Evolutionary conservation across 1,140 invertebrate genomes (phyloP).

Genomic region (Calliopsis andreniformis): DNA sequence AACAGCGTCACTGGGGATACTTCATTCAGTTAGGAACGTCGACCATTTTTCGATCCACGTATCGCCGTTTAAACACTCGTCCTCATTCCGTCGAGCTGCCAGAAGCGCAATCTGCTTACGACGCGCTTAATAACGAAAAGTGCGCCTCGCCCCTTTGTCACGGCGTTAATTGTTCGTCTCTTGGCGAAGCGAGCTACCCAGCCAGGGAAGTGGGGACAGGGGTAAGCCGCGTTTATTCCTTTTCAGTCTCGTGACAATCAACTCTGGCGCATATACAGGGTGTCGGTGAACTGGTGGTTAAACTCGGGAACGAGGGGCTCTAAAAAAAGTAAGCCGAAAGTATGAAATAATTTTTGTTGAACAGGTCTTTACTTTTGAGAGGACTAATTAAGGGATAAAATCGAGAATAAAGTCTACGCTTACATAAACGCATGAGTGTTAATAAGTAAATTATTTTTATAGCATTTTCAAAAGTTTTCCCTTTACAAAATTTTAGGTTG

Average conservation of each 20-base stretch:
- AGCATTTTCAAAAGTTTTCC: too few species aligned
- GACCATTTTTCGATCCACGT: not conserved
- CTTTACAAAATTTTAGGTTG: too few species aligned
- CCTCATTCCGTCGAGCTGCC: not conserved
- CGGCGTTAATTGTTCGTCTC: slow-evolving; percentile 5
- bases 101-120: slow-evolving; percentile 3
- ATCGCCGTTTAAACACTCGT: not conserved
- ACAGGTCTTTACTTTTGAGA: too few species aligned
- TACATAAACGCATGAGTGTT: too few species aligned
- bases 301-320: too few species aligned
- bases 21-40: too few species aligned
- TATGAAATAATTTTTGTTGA: too few species aligned
- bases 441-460: too few species aligned
- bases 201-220: not conserved
- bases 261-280: not conserved
- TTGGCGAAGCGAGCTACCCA: not conserved
- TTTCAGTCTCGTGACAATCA: not conserved
- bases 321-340: too few species aligned
- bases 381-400: too few species aligned
- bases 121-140: slow-evolving; percentile 17
- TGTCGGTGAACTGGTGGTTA: too few species aligned
- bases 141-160: not conserved
- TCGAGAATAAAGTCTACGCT: too few species aligned
- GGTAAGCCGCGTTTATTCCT: not conserved
- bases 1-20: not conserved